Evolutionary conservation across 2,113 vertebrate species (phyloP), one percentile per base, ranked within the genome.

Genomic region (Terrapene triunguis): DNA sequence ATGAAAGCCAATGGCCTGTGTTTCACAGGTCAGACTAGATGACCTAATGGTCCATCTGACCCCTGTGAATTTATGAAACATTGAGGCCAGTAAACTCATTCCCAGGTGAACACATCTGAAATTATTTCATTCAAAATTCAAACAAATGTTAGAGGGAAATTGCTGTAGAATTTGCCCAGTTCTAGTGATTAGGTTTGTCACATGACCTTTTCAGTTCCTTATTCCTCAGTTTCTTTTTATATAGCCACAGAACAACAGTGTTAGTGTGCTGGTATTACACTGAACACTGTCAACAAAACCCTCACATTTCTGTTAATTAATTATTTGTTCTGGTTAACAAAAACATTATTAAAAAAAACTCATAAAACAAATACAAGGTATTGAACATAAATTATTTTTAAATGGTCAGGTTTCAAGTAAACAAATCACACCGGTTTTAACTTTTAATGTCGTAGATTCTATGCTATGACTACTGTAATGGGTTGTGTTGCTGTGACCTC

Each of bases 401-500:
- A 72, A 38, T 72, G n/a, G 16, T 38, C 65, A 38, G n/a, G 65
- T 57, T 92, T 69, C 76, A 78, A 0, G 0, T 1, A 13, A 80
- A 11, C 8, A 74, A 82, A 79, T 2, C 6, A 10, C 19, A 80
- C 44, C 5, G 29, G 80, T 78, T 82, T 80, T 25, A 1, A 42
- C 10, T 83, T 57, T 92, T 48, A 7, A 10, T 10, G 12, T 62
- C 1, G 12, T 10, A 78, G 54, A 3, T 35, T 10, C 2, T 65
- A 3, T 29, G 22, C 9, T 0, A 2, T 6, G 44, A 16, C 3
- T 3, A 50, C 2, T 8, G 2, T 19, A 83, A 4, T 89, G 57
- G 29, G 27, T 89, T 96, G 72, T 83, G 72, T 81, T 93, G 1
- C 72, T 90, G 35, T 94, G 97, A 92, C 97, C 94, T 95, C 97